Conservation (phyloP, 2,888 invertebrate species). For the Chrysodeixis includens region DNA sequence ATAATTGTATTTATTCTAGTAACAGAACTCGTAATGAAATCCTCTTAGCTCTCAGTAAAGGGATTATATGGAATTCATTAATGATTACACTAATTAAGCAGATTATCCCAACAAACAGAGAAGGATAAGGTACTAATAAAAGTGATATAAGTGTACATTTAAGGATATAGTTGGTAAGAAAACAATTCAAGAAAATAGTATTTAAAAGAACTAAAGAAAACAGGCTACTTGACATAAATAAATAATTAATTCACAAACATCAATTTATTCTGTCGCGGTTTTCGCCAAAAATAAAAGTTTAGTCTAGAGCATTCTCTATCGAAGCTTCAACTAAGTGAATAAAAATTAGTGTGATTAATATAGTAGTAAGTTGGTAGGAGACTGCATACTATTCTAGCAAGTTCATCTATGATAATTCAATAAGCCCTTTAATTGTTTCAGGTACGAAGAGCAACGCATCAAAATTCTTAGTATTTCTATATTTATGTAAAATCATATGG, state of each 20-base stretch:
- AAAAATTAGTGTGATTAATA: too few relatives aligned
- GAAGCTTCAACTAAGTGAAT: too few relatives aligned
- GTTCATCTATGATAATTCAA: too few relatives aligned
- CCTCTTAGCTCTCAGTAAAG: slow-evolving; percentile 42
- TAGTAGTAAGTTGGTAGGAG: too few relatives aligned
- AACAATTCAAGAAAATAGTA: not conserved
- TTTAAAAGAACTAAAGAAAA: not conserved
- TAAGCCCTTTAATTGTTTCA: slow-evolving; percentile 68
- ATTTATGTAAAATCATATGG: slow-evolving; percentile 59
- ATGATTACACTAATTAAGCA: slow-evolving; percentile 28
- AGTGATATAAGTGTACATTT: not conserved
- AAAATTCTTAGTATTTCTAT: slow-evolving; percentile 52
- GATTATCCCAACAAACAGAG: not conserved
- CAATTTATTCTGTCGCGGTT: too few relatives aligned
- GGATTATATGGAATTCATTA: slow-evolving; percentile 35
- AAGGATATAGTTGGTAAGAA: not conserved
- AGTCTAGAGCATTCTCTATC: too few relatives aligned
- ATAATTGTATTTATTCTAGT: not conserved
- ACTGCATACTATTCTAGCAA: too few relatives aligned
- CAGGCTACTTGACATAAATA: not conserved
- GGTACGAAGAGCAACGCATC: slow-evolving; percentile 58
- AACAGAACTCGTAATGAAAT: slow-evolving; percentile 32
- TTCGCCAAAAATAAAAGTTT: too few relatives aligned
- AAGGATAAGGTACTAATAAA: not conserved
- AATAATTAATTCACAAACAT: too few relatives aligned